Conservation (phyloP, 2,888 invertebrate species). For the Clunio marinus region DNA sequence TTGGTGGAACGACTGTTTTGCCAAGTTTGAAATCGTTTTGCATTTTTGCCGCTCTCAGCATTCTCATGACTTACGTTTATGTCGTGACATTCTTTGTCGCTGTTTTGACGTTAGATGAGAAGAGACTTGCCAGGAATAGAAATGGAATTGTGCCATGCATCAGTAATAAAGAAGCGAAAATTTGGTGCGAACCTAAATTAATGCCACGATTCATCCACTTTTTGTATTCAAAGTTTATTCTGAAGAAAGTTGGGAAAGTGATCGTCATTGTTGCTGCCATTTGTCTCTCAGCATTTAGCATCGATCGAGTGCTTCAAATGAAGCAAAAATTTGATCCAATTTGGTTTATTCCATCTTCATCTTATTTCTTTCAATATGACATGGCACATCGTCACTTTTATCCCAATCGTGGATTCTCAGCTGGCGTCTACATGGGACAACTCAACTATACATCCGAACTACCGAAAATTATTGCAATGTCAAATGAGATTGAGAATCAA, state of each 20-base stretch:
- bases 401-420: slow-evolving; percentile 59
- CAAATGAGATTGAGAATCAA: slow-evolving; percentile 54
- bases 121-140: slow-evolving; percentile 58
- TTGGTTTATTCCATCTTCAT: slow-evolving; percentile 72
- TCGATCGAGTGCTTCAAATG: slow-evolving; percentile 59
- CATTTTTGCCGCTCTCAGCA: slow-evolving; percentile 72
- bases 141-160: slow-evolving; percentile 67
- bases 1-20: slow-evolving; percentile 73
- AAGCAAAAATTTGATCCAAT: slow-evolving; percentile 74
- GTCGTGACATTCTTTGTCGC: slow-evolving; percentile 79
- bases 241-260: slow-evolving; percentile 65
- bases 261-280: slow-evolving; percentile 58
- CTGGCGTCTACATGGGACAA: slow-evolving; percentile 62
- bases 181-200: slow-evolving; percentile 55
- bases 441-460: slow-evolving; percentile 64
- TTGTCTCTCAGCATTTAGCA: slow-evolving; percentile 58
- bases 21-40: slow-evolving; percentile 79
- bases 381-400: slow-evolving; percentile 57
- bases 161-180: slow-evolving; percentile 56
- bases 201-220: slow-evolving; percentile 58
- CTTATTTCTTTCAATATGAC: slow-evolving; percentile 62
- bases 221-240: slow-evolving; percentile 61
- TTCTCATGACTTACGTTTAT: slow-evolving; percentile 69
- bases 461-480: slow-evolving; percentile 55
- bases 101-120: slow-evolving; percentile 68